Conservation (phyloP, 2,113 vertebrate species). For the Xenus cinereus region DNA sequence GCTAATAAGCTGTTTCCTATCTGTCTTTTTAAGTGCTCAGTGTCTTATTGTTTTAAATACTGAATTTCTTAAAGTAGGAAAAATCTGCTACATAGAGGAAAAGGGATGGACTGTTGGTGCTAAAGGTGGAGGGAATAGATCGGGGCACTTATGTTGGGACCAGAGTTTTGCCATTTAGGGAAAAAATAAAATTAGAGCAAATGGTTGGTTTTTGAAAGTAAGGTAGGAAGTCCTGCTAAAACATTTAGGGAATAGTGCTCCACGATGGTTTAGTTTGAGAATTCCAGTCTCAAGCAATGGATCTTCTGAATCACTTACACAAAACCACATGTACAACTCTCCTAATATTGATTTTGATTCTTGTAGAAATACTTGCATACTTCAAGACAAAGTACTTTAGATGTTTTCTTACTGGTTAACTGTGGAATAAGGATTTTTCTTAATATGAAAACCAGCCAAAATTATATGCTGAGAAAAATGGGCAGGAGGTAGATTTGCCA, state of each 20-base stretch:
- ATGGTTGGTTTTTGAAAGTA: background rate
- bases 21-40: background rate
- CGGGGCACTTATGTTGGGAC: background rate
- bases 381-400: background rate
- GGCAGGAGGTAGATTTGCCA: accelerated
- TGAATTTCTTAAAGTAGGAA: background rate
- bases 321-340: background rate
- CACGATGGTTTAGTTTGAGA: background rate
- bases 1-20: background rate
- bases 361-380: background rate
- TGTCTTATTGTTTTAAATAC: background rate
- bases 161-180: background rate
- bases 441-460: background rate
- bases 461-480: background rate
- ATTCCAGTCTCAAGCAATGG: background rate
- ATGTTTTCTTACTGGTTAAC: background rate
- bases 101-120: background rate
- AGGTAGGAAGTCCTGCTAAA: background rate
- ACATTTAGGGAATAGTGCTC: background rate
- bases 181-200: background rate
- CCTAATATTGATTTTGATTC: background rate
- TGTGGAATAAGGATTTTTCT: background rate
- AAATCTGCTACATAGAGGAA: background rate
- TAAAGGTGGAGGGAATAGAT: background rate
- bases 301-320: background rate